phyloP scores from a whole-genome alignment of 2,888 invertebrate genomes.

The Pseudococcus longispinus region DNA sequence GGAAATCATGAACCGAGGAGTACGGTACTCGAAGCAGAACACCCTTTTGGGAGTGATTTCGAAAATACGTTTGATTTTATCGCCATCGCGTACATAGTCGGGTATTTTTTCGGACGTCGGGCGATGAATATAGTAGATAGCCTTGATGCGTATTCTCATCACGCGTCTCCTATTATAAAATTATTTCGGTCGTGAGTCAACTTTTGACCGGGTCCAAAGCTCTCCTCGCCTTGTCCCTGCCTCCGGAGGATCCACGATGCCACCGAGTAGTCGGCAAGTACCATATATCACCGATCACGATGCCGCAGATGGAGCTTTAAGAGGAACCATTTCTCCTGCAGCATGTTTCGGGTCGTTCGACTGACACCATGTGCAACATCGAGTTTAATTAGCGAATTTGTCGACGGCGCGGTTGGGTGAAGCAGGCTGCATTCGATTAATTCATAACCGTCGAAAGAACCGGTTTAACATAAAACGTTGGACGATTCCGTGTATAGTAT shows the following conservation, averaged over 20 bases:
- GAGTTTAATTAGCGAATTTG: not conserved
- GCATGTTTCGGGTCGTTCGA: not conserved
- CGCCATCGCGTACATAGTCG: not conserved
- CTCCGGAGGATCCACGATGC: too few species aligned
- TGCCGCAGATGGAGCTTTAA: not conserved
- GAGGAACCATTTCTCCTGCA: not conserved
- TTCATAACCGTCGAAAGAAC: slow-evolving; percentile 19
- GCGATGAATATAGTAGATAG: not conserved
- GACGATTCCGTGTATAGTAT: not conserved
- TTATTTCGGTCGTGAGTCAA: slow-evolving; percentile 30
- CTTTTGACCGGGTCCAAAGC: not conserved
- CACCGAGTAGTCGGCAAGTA: not conserved
- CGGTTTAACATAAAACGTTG: not conserved
- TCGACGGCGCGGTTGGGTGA: not conserved
- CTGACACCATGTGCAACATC: not conserved
- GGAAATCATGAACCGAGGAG: not conserved
- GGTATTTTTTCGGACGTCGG: not conserved
- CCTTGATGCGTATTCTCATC: slow-evolving; percentile 31
- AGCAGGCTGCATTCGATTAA: not conserved
- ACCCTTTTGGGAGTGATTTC: slow-evolving; percentile 26
- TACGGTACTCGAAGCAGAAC: not conserved
- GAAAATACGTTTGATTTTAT: slow-evolving; percentile 21
- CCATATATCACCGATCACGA: not conserved
- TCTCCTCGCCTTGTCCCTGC: too few species aligned
- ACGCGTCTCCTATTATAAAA: slow-evolving; percentile 17